Conservation (phyloP, 1,140 invertebrate species). For the Chironomus tepperi region DNA sequence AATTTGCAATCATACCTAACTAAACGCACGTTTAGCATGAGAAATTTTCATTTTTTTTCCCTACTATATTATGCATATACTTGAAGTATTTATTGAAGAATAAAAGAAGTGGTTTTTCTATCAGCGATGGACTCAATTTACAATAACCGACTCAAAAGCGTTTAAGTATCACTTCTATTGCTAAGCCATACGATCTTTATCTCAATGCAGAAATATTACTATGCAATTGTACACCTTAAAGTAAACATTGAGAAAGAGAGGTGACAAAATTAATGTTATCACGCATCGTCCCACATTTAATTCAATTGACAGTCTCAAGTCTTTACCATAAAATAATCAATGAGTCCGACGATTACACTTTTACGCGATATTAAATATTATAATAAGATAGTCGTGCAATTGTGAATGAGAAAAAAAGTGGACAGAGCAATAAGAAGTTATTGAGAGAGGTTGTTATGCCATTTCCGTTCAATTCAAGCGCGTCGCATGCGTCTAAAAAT, state of each 20-base stretch:
- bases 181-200: neutral
- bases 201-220: neutral
- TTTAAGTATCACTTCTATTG: conserved; percentile 7
- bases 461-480: neutral
- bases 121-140: conserved; percentile 5
- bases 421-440: neutral
- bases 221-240: no score
- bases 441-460: neutral
- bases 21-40: conserved; percentile 4
- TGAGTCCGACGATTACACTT: no score
- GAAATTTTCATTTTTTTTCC: neutral
- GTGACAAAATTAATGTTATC: conserved; percentile 14
- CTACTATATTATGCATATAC: neutral
- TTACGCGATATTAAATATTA: no score
- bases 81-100: neutral
- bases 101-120: neutral
- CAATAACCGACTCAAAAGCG: neutral
- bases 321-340: neutral
- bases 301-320: neutral
- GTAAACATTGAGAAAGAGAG: neutral
- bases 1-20: neutral
- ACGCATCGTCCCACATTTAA: conserved; percentile 4
- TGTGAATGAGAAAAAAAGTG: no score
- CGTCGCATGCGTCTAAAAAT: no score
- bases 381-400: no score